Base-by-base conservation (phyloP, 2,113 vertebrate genomes). In the Arizona elegans region DNA sequence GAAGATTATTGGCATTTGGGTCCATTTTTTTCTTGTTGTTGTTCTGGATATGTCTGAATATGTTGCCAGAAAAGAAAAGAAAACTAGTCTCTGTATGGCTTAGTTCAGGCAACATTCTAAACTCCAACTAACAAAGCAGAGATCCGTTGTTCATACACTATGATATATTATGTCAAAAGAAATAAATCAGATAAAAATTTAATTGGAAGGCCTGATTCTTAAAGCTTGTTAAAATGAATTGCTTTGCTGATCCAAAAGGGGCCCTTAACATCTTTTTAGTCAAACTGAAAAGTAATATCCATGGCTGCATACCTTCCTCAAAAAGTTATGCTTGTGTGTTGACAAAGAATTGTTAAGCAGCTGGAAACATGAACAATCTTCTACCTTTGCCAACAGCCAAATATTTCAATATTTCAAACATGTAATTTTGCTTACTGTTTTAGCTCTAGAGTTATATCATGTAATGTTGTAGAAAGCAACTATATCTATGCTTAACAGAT, bases 401-500 rank as follows among this genome's bases (percentile, higher is more conserved):
- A 24, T 9, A 24, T 93, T 58, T 0, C 26, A 43, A 90, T 70
- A 11, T 91, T 86, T 91, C 89, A 94, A 91, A 95, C 70, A 93
- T 88, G 86, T 91, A 93, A 26, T 1, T 4, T 0, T 81, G 90
- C 50, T 96, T 65, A 33, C 92, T 95, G 58, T 85, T 95, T 94
- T 93, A 87, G 92, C 10, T 95, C 15, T 93, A 92, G 62, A 0
- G 0, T 11, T 29, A 13, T 89, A 50, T 65, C 75, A 93, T 87
- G 90, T 90, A 47, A 91, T 92, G 87, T 93, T 93, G 96, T 92
- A 94, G 92, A 29, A 95, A 96, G 55, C 93, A 93, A 94, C 75
- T 38, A 17, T 38, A 81, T 81, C 15, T n/a, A 70, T 70, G 29
- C 12, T 70, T 59, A 26, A 26, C 24, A 9, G 2, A 24, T 24